A percentile compares a stretch with the other conserved stretches of the same genome.
Evolutionary conservation across 2,888 invertebrate species (phyloP).

Genomic region (Drosophila aldrichi): DNA sequence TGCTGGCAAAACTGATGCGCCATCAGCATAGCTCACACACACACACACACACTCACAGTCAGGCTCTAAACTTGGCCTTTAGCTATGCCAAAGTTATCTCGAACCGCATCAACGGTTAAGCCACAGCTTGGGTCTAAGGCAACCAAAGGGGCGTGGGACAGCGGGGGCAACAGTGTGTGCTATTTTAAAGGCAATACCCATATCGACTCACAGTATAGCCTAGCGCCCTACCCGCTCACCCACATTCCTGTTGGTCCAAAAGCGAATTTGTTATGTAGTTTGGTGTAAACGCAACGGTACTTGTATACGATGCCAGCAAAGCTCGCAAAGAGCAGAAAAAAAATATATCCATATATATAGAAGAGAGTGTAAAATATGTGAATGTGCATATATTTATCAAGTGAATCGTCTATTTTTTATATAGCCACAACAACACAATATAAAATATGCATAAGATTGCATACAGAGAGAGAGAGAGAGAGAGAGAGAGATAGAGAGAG

Average conservation of each 20-base stretch:
- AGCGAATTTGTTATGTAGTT: conserved; percentile 43
- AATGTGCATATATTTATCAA: conserved; percentile 46
- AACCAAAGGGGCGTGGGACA: neutral
- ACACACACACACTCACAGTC: conserved; percentile 20
- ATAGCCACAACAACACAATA: conserved; percentile 17
- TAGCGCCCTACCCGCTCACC: neutral
- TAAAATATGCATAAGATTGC: conserved; percentile 19
- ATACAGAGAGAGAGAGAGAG: neutral
- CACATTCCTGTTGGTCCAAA: conserved; percentile 5
- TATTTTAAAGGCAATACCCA: conserved; percentile 25
- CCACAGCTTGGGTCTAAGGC: conserved; percentile 20
- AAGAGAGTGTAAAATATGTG: conserved; percentile 39
- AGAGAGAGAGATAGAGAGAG: neutral
- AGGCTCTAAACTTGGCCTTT: conserved; percentile 70
- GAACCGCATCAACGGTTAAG: conserved; percentile 73
- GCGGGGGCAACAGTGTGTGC: neutral
- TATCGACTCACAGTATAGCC: conserved; percentile 4
- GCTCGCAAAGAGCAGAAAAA: conserved; percentile 1
- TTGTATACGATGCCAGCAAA: conserved; percentile 14
- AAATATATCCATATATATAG: too few species aligned
- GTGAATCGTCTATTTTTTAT: conserved; percentile 14
- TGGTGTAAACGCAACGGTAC: conserved; percentile 23
- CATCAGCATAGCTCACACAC: conserved; percentile 43
- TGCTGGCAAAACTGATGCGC: conserved; percentile 49
- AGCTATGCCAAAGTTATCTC: conserved; percentile 71